phyloP scores from a whole-genome alignment of 64 coral and sea anemone species.

The Actinia equina region DNA sequence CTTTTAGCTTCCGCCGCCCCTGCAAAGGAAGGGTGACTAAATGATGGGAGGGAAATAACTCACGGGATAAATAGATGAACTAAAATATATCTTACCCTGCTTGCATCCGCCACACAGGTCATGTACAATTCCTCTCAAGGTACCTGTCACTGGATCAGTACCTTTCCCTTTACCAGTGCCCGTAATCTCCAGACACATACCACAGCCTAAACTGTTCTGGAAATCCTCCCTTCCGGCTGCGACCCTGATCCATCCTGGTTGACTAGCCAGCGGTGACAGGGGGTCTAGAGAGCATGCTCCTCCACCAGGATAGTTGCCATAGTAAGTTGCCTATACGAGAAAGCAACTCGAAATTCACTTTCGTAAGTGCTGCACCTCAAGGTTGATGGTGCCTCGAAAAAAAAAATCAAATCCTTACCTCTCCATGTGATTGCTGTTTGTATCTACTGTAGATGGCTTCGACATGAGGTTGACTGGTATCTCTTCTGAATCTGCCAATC shows the following conservation, averaged over 20 bases:
- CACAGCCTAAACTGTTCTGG: slow-evolving; percentile 68
- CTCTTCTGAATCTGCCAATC: slow-evolving; percentile 7
- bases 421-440: slow-evolving; percentile 11
- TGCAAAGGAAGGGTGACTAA: not conserved
- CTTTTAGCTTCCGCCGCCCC: no score
- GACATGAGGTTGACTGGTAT: slow-evolving; percentile 7
- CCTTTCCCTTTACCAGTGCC: slow-evolving; percentile 45
- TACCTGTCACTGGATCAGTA: slow-evolving; percentile 32
- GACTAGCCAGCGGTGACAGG: slow-evolving; percentile 55
- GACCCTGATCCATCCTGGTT: slow-evolving; percentile 65
- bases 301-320: slow-evolving; percentile 40
- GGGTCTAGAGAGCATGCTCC: slow-evolving; percentile 68
- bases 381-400: no score
- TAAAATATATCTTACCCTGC: slow-evolving; percentile 33
- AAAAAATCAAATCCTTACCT: slow-evolving; percentile 2
- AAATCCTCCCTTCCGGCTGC: slow-evolving; percentile 44
- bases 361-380: not conserved
- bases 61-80: not conserved
- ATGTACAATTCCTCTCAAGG: slow-evolving; percentile 50
- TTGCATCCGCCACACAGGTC: slow-evolving; percentile 66
- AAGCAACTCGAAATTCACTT: not conserved
- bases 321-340: slow-evolving; percentile 48
- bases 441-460: slow-evolving; percentile 14
- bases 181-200: slow-evolving; percentile 80
- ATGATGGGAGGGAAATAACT: not conserved